Base-by-base conservation (phyloP, 1,140 invertebrate genomes). In the Pogonomyrmex californicus region DNA sequence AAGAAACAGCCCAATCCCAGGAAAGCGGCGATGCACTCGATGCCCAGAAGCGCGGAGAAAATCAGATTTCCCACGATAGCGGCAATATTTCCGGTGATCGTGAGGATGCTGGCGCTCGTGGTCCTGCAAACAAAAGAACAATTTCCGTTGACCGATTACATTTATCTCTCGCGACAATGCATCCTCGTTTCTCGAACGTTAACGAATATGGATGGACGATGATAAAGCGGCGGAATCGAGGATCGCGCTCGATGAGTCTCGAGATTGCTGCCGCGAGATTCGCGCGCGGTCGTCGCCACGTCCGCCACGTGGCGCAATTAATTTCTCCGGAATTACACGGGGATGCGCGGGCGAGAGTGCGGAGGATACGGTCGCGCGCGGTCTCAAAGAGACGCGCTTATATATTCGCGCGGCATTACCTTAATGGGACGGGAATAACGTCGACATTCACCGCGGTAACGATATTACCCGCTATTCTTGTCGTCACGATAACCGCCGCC, bases 401-500 rank as follows among this genome's bases (percentile, higher is more conserved):
- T 71, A 51, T 65, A 51, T 65, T 73, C 62, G 17, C 56, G 33
- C 49, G 60, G 71, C 66, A 90, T 94, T 93, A 95, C 95, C 95
- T 94, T 92, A 95, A 92, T 70, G 85, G 87, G 49, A 81, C 75
- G 51, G 95, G 94, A 89, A 95, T 93, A 88, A 95, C 90, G 87
- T 94, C 91, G 79, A 75, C 70, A 82, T 90, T 94, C 65, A 93
- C 81, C 23, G 89, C 90, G 79, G 85, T 90, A 87, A 94, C 88
- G 75, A 89, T 88, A 82, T 94, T 94, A 86, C 88, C 77, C 51
- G 92, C 86, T 91, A 94, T 92, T 90, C 94, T 92, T 33, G 90
- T 92, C 75, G 89, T 91, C 65, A 95, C 94, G 77, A 94, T 94
- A 86, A 94, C 89, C 51, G 91, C 76, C 38, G 93, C 73, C 44